phyloP scores from a whole-genome alignment of 1,140 invertebrate species.

The Leptopilina boulardi region DNA sequence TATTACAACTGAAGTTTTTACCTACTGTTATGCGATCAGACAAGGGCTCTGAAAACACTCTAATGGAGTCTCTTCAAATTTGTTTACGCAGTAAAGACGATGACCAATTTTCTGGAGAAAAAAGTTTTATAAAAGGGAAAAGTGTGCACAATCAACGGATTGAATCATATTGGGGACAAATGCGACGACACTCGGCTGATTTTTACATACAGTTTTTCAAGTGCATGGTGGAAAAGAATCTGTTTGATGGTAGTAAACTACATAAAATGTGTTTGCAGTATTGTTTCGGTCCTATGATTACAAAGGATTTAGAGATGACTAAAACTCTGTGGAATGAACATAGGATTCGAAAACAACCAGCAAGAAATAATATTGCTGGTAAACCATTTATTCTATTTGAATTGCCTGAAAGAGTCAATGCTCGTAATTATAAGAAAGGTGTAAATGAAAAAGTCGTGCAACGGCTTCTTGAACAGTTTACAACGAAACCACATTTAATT shows the following conservation, averaged over 20 bases:
- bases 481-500: constrained; percentile 25
- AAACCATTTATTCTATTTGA: constrained; percentile 34
- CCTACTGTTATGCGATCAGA: constrained; percentile 53
- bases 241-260: constrained; percentile 31
- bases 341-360: constrained; percentile 38
- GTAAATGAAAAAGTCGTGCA: neutral
- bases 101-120: constrained; percentile 5
- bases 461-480: constrained; percentile 18
- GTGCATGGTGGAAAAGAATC: neutral
- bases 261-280: constrained; percentile 40
- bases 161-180: constrained; percentile 36
- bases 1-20: constrained; percentile 37
- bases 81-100: neutral
- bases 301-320: constrained; percentile 28
- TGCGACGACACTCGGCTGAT: constrained; percentile 29
- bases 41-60: constrained; percentile 49
- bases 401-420: neutral
- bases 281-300: constrained; percentile 41
- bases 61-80: constrained; percentile 24
- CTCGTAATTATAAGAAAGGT: constrained; percentile 23
- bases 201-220: constrained; percentile 45
- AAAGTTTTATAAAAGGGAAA: constrained; percentile 37
- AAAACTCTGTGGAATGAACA: constrained; percentile 37
- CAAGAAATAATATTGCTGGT: constrained; percentile 22
- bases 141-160: constrained; percentile 27